Evolutionary conservation across 2,113 vertebrate genomes (phyloP), one percentile per base, ranked within the genome.

Genomic region (Rhinolophus ferrumequinum): DNA sequence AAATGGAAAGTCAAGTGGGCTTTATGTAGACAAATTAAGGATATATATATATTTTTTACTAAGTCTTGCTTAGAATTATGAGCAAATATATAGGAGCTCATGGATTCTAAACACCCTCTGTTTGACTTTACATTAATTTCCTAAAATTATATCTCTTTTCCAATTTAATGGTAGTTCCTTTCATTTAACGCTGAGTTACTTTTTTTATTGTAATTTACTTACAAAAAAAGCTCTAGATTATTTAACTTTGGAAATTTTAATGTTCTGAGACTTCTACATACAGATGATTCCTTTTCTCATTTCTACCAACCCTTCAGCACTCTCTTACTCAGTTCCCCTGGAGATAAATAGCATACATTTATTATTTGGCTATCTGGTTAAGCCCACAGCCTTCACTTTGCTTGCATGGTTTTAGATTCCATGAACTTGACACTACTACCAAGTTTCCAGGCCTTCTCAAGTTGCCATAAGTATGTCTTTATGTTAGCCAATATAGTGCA

Each of bases 201-300:
- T 66, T 83, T 83, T 83, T 76, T 47, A 38, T 76, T 77, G 30
- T 33, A 33, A 86, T 75, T 94, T 86, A 54, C 22, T 96, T 85
- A 21, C 44, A n/a, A n/a, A 35, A 75, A 35, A 41, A 58, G 9
- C 44, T 79, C 38, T 69, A 9, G 11, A 30, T 90, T 69, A 86
- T 38, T 94, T 77, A 69, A 33, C 41, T 97, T 80, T 87, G 52
- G 56, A 95, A 94, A 28, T 54, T 30, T 87, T 67, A 91, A 35
- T 75, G 6, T 84, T 83, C n/a, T 76, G 60, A 76, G 21, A n/a
- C 44, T 38, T 5, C 6, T 33, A 1, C 26, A 18, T 19, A 66
- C 52, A 77, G 30, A 67, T 26, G 6, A 85, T 28, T 72, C 22
- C 4, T 62, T 90, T 84, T 52, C 22, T 52, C 22, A 30, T 64